Evolutionary conservation across 64 coral and sea anemone species (phyloP), one percentile per base, ranked within the genome.

Genomic region (Dendronephthya gigantea): DNA sequence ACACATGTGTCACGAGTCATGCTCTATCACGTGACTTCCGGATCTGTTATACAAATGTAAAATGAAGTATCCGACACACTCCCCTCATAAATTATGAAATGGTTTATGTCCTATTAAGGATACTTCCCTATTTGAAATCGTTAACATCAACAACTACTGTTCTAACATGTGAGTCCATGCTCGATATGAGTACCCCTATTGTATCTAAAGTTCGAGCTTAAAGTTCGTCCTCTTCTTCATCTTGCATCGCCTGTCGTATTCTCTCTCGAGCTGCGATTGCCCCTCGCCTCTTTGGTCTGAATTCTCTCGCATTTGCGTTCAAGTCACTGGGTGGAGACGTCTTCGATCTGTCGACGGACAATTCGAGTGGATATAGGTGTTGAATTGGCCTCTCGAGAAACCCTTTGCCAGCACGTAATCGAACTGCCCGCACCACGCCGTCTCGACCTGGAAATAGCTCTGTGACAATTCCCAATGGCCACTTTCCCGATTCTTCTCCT

Each of bases 401-500:
- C 2, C 32, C 17, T 40, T 85, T 85, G 50, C 84, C 33, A 8
- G 84, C 52, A 58, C 34, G 84, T 32, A 85, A 19, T 30, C 3
- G 37, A 8, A 30, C 85, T 0, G 37, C 65, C 16, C 28, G n/a
- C 1, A 76, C 12, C 17, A 87, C 55, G 0, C 58, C 56, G 36
- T 86, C 84, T 39, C 41, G 36, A 29, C 85, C 85, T 39, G 85
- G 15, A 48, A 84, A 48, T 7, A 8, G 49, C 2, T 52, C 49
- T 11, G 29, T 19, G 1, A 84, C 83, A 35, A 84, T 84, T 11
- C 49, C 0, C 14, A 84, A 32, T 0, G 41, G 1, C 83, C 83
- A 90, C 52, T 90, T 90, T 27, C 72, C 17, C 68, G 68, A 50
- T 86, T 90, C 29, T 83, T 22, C 13, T 90, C 69, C 23, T 90